Evolutionary conservation across 92 coral and sea anemone genomes (phyloP).

Genomic region (Palythoa grandiflora): DNA sequence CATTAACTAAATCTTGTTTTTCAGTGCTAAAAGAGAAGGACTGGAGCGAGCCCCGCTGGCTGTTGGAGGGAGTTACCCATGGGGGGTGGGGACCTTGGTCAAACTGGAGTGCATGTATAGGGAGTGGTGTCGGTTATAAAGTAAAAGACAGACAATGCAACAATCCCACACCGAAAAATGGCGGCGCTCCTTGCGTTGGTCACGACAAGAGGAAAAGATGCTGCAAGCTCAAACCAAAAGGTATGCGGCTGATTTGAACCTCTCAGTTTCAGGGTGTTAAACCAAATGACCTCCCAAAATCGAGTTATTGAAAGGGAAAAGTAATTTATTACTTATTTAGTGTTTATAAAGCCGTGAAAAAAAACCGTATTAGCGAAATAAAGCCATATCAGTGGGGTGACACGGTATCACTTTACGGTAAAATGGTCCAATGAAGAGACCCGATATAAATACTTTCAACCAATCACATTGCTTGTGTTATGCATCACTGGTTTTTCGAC

Average conservation of each 20-base stretch:
- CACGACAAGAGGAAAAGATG: constrained; percentile 50
- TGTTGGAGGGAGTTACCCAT: constrained; percentile 82
- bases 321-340: too few species aligned
- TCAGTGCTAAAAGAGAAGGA: constrained; percentile 55
- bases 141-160: constrained; percentile 71
- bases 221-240: constrained; percentile 68
- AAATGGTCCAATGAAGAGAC: too few species aligned
- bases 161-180: constrained; percentile 83
- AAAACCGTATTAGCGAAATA: too few species aligned
- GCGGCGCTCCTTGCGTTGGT: constrained; percentile 81
- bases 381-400: too few species aligned
- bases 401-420: too few species aligned
- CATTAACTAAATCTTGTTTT: not conserved
- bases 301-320: too few species aligned
- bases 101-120: constrained; percentile 79
- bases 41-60: constrained; percentile 73
- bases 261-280: not conserved
- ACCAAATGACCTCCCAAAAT: not conserved
- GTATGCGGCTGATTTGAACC: constrained; percentile 29
- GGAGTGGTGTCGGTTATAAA: constrained; percentile 57
- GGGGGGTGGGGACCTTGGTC: constrained; percentile 94
- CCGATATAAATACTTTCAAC: too few species aligned
- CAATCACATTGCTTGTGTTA: too few species aligned
- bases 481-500: too few species aligned
- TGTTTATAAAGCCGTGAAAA: too few species aligned